Percentiles rank a stretch among this genome's conserved stretches.
Evolutionary conservation across 2,888 invertebrate species (phyloP).

Genomic region (Leptopterna dolabrata): DNA sequence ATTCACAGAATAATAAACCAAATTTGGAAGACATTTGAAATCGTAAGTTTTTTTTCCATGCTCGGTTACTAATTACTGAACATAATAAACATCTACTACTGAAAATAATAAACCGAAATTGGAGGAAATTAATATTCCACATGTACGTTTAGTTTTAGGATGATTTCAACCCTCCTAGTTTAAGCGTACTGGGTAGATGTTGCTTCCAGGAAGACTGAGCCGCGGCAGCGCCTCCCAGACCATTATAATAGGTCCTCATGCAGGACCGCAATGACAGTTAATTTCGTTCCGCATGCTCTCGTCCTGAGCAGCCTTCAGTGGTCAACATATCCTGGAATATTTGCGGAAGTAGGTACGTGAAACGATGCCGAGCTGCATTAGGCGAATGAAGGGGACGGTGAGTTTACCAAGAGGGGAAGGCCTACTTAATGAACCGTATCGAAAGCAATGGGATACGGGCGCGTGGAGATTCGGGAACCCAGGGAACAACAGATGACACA

Average conservation of each 20-base stretch:
- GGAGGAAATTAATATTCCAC: too few relatives aligned
- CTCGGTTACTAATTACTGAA: too few relatives aligned
- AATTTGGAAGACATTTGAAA: too few relatives aligned
- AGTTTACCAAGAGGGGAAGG: constrained; percentile 16
- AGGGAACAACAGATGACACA: not conserved
- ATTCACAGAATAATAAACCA: too few relatives aligned
- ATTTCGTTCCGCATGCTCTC: not conserved
- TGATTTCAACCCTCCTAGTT: too few relatives aligned
- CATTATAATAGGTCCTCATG: not conserved
- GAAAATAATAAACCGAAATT: too few relatives aligned
- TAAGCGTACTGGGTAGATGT: too few relatives aligned
- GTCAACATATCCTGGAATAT: not conserved
- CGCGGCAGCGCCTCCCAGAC: not conserved
- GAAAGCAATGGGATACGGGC: constrained; percentile 43
- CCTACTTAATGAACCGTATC: constrained; percentile 31
- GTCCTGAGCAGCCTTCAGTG: not conserved
- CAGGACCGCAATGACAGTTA: not conserved
- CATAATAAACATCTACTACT: too few relatives aligned
- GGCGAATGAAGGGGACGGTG: not conserved
- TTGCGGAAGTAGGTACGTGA: not conserved
- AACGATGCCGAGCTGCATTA: not conserved
- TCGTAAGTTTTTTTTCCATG: too few relatives aligned
- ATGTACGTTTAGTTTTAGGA: too few relatives aligned
- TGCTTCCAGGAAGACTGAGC: not conserved
- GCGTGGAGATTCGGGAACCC: not conserved